Base-by-base conservation (phyloP, 2,888 invertebrate species). In the Ischnura elegans region DNA sequence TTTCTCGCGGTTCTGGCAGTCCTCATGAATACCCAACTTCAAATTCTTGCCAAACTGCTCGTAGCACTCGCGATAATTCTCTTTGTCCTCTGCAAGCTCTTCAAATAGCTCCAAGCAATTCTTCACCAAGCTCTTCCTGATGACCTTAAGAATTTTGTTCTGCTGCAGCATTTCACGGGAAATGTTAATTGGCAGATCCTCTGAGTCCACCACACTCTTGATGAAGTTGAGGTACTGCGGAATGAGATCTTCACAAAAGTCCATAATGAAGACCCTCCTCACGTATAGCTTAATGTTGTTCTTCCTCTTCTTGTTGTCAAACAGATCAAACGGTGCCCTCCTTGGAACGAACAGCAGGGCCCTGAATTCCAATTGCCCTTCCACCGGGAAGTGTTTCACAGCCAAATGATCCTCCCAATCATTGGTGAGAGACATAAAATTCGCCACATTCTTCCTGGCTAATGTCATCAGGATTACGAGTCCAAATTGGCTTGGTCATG, bases 111-210 rank as follows among this genome's bases (percentile, higher is more conserved):
- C 99, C 95, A 99, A 95, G 95, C 99, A 99, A 96, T 99, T 99
- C 97, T 99, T 99, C 42, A 99, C 99, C 95, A 99, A 97, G 96
- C 99, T 99, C 97, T 99, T 99, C 94, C 99, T 98, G 95, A 99
- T 99, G 0, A 99, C 99, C 96, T 99, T 99, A 45, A 99, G 97
- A 95, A 99, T 99, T 96, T 99, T 99, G 96, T 99, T 99, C 95
- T 99, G 99, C 96, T 99, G 99, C 93, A 99, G 97, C 99, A 99
- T 99, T 96, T 99, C 99, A 97, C 99, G 98, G 93, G 99, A 99
- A 95, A 99, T 99, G 97, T 99, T 99, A 42, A 99, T 96, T 0
- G 99, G 99, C 95, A 99, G 96, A 97, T 99, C 99, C 96, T 99
- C 99, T 93, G 98, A 99, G 96, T 99, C 99, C 5, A 99, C 99